Base-by-base conservation (phyloP, 2,113 vertebrate genomes). In the Cynopterus brachyotis region DNA sequence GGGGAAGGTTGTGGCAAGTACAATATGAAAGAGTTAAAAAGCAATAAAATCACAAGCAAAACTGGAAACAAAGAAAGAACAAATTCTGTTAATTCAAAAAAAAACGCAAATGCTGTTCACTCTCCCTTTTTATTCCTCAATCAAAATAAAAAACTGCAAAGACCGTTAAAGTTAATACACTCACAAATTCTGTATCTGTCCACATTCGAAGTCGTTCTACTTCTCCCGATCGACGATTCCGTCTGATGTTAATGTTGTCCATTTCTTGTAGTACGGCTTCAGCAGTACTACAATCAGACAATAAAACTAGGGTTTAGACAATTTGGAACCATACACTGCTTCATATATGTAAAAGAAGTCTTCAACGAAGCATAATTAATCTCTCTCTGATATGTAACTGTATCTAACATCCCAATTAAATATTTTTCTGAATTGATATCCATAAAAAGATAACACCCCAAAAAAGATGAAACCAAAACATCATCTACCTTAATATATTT, bases 261-360 rank as follows among this genome's bases (percentile, higher is more conserved):
- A 99, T 99, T 98, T 99, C 99, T 98, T 99, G 99, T 2, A 99
- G 99, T 72, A 99, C 99, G 89, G 99, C 99, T 98, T 99, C 99
- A 16, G 99, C 99, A 97, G 99, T 99, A 97, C 99, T 99, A 88
- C 32, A 97, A 95, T 96, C 87, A 96, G n/a, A 96, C 11, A 96
- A 94, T 60, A 96, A 84, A 94, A 85, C 3, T 10, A 82, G 42
- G 42, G 37, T 60, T 94, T 57, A 96, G 30, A 94, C 40, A 89
- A 80, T 45, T 37, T 59, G 26, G n/a, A 40, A 69, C 37, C 76
- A 75, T 32, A 62, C 4, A 59, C 8, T 83, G 32, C 35, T 37
- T 47, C 76, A 93, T 12, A 64, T 22, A 86, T 5, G 13, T 80
- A n/a, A 82, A 93, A 80, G 20, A 81, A 35, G 6, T 95, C 53